Conservation (phyloP, 2,113 vertebrate species). For the Caloenas nicobarica region DNA sequence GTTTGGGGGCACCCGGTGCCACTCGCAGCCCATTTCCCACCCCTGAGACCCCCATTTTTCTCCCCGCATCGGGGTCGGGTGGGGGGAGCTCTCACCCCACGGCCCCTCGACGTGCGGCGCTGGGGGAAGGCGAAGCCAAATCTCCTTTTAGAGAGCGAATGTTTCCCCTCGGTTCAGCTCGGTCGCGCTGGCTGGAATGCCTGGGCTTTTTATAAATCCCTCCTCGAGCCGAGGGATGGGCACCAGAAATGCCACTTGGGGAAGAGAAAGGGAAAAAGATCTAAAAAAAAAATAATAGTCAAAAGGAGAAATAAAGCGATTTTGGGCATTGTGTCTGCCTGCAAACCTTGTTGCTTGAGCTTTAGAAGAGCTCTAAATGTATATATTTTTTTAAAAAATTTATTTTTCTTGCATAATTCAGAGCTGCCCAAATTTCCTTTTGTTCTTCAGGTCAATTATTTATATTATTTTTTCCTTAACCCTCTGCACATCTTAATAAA, state of each 20-base stretch:
- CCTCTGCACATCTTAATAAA: neutral
- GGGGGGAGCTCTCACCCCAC: neutral
- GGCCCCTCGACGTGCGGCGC: conserved; percentile 36
- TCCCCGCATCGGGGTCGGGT: neutral
- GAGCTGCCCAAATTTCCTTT: conserved; percentile 20
- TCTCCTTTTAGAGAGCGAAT: conserved; percentile 52
- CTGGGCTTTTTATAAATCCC: conserved; percentile 36
- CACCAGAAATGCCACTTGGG: neutral
- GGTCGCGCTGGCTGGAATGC: neutral
- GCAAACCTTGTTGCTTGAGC: neutral
- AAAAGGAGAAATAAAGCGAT: neutral
- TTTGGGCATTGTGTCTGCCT: neutral
- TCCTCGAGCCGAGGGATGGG: conserved; percentile 8
- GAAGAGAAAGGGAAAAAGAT: neutral
- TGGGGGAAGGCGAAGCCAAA: conserved; percentile 15
- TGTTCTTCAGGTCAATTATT: conserved; percentile 26
- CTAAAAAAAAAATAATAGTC: rapidly evolving
- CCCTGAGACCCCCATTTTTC: rapidly evolving
- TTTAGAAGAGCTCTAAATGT: neutral
- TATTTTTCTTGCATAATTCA: neutral
- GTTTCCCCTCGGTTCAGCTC: conserved; percentile 31
- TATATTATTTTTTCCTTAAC: neutral
- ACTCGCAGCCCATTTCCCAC: rapidly evolving
- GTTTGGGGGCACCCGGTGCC: no score
- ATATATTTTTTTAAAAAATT: neutral